phyloP scores from a whole-genome alignment of 1,140 invertebrate species.

The Drusus annulatus region DNA sequence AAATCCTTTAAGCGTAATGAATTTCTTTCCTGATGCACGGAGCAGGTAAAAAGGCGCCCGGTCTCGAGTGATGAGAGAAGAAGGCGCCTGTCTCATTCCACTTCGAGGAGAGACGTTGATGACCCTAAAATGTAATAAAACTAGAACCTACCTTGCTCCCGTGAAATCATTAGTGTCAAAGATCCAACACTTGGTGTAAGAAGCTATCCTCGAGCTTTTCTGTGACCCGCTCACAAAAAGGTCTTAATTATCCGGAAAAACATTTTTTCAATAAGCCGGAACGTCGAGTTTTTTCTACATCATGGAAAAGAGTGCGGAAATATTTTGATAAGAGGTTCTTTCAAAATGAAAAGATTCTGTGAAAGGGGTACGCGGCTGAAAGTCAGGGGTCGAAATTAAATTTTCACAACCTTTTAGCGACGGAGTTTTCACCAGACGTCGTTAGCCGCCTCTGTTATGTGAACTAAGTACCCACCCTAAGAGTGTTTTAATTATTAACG shows the following conservation, averaged over 20 bases:
- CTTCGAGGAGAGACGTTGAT: constrained; percentile 53
- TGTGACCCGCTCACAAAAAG: neutral
- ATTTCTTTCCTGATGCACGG: neutral
- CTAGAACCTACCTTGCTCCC: constrained; percentile 17
- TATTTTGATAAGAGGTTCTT: neutral
- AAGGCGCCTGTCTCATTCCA: constrained; percentile 28
- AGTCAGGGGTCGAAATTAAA: constrained; percentile 36
- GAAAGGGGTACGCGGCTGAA: neutral
- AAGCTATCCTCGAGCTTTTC: neutral
- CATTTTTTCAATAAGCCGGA: neutral
- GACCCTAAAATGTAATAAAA: constrained; percentile 57
- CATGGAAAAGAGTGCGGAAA: neutral
- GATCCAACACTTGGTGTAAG: neutral
- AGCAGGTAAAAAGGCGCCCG: neutral
- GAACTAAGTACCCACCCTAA: neutral
- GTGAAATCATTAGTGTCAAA: constrained; percentile 56
- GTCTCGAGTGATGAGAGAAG: no score
- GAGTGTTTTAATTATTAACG: constrained; percentile 7
- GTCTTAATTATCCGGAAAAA: neutral
- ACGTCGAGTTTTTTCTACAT: neutral
- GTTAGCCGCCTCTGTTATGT: neutral
- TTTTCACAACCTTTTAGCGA: constrained; percentile 51
- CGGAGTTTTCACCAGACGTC: constrained; percentile 27
- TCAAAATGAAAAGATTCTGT: neutral
- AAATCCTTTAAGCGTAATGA: neutral